Conservation (phyloP, 2,888 invertebrate genomes). For the Pomacea canaliculata region DNA sequence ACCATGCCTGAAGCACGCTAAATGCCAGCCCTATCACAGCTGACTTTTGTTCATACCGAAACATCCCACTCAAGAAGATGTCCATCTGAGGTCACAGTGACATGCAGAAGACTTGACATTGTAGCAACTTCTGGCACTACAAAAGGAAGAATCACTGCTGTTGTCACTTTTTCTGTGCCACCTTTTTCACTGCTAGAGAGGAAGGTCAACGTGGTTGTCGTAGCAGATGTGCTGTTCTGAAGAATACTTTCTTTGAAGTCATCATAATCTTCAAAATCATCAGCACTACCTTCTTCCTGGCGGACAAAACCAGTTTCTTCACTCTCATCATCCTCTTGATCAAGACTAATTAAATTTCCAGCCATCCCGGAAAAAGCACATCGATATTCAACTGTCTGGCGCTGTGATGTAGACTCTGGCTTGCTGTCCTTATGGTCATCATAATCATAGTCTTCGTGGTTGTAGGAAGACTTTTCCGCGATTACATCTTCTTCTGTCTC, state of each 20-base stretch:
- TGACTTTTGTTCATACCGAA: constrained; percentile 7
- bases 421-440: constrained; percentile 5
- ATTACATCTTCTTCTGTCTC: too few species aligned
- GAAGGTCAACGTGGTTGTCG: constrained; percentile 6
- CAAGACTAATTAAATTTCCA: constrained; percentile 5
- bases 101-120: constrained; percentile 10
- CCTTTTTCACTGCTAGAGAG: neutral
- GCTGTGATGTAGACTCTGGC: neutral
- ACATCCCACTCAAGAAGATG: constrained; percentile 12
- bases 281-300: neutral
- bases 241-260: neutral
- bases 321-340: constrained; percentile 12
- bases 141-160: constrained; percentile 5
- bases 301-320: constrained; percentile 2
- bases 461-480: too few species aligned
- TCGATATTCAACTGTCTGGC: neutral
- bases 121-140: constrained; percentile 3
- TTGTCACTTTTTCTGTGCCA: neutral
- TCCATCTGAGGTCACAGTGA: constrained; percentile 15
- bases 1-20: too few species aligned
- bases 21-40: too few species aligned
- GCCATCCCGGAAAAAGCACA: constrained; percentile 11
- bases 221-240: neutral
- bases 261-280: neutral
- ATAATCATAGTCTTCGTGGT: neutral